Percentiles rank a stretch among this genome's conserved stretches.
These are phyloP conservation scores for Acanthosepion pharaonis DNA, from an alignment of 2,888 invertebrate genomes.

Conservation along the genomic window DNA sequence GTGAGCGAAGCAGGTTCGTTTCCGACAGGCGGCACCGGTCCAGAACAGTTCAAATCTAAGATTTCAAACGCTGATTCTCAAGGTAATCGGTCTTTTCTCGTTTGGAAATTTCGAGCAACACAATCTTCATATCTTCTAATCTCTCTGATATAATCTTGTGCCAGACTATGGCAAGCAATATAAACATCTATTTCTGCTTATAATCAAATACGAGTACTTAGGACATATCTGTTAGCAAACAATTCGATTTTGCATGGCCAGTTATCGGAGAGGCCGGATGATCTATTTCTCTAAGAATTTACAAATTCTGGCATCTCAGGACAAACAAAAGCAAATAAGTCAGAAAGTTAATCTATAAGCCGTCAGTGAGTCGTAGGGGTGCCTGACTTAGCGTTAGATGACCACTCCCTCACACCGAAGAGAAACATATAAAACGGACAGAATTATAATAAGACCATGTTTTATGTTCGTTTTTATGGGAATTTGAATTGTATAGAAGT, in stretches of 20 bases:
- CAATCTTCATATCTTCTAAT: too few relatives aligned
- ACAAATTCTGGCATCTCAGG: neutral
- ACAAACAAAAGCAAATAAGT: neutral
- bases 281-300: neutral
- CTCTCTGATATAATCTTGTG: too few relatives aligned
- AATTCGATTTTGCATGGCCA: neutral
- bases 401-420: slow-evolving; percentile 10
- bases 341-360: slow-evolving; percentile 33
- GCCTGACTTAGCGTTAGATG: neutral
- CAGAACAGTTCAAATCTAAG: too few relatives aligned
- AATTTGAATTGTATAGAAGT: slow-evolving; percentile 33
- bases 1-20: too few relatives aligned
- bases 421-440: slow-evolving; percentile 1
- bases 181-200: neutral
- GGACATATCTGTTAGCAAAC: neutral
- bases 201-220: neutral
- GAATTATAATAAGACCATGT: slow-evolving; percentile 13
- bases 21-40: too few relatives aligned
- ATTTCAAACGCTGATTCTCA: too few relatives aligned
- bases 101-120: too few relatives aligned
- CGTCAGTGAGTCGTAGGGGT: neutral
- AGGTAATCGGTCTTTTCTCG: too few relatives aligned
- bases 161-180: too few relatives aligned
- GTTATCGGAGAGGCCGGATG: neutral
- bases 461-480: neutral